Base-by-base conservation (phyloP, 2,797 vertebrate species). In the Ctenopoma kingsleyae region DNA sequence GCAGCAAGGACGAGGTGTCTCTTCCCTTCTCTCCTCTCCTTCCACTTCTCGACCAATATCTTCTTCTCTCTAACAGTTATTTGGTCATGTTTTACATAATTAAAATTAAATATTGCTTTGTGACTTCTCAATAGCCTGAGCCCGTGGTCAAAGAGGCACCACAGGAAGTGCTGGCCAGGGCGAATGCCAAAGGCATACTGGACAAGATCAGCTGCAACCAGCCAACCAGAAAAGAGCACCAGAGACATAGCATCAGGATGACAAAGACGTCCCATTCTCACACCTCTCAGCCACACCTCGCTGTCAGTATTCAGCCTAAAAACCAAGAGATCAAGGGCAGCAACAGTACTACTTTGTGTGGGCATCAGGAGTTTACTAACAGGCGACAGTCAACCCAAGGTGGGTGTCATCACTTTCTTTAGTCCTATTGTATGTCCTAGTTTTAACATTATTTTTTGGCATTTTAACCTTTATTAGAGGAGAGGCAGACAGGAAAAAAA, bases 101-200 rank as follows among this genome's bases (percentile, higher is more conserved):
- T n/a, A 20, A 58, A 22, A 17, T 35, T 6, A 47, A 57, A 52
- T 1, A 38, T 38, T 54, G n/a, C 32, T 48, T 64, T 64, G 6
- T 66, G 30, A 13, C 17, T 46, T 72, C 82, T 72, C 66, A 91
- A 90, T 87, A 95, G 91, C 84, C 83, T 3, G 76, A 93, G n/a
- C 91, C 92, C 0, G 89, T 80, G 19, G 84, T 92, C 64, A 84
- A 80, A 0, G 83, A 91, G 58, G 74, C 90, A 1, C 81, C 90
- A 30, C 70, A 91, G 63, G 93, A 96, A 0, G 87, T 96, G 47
- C 80, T 97, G 77, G 84, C 91, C 80, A 93, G 90, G 0, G 95
- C 95, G 32, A 92, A 92, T 8, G 92, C 93, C 17, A 94, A 93
- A 67, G 95, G 91, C 35, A 82, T 96, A 2, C 80, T 96, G 70